Evolutionary conservation across 2,797 vertebrate species (phyloP).

Genomic region (Halcyon leucocephala): DNA sequence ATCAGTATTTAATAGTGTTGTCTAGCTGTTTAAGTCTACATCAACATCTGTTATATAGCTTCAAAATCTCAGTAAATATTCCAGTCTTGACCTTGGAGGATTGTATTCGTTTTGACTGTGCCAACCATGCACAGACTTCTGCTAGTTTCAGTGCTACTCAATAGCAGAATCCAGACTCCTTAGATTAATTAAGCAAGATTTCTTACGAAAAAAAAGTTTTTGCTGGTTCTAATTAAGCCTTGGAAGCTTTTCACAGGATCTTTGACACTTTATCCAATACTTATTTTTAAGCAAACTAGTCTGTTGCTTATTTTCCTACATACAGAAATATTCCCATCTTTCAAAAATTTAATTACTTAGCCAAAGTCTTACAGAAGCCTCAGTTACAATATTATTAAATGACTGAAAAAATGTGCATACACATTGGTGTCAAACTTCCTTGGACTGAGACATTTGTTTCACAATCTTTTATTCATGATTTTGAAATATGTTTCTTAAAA

Average conservation of each 20-base stretch:
- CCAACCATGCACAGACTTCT: not conserved
- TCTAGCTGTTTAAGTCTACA: not conserved
- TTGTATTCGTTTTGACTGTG: not conserved
- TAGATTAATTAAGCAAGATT: not conserved
- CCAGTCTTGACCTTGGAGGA: not conserved
- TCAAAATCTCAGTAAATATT: not conserved
- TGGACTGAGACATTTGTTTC: not conserved
- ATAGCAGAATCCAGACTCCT: not conserved
- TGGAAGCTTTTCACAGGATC: conserved; percentile 16
- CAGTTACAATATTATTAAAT: not conserved
- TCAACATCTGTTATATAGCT: not conserved
- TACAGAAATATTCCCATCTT: not conserved
- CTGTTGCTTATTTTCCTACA: conserved; percentile 17
- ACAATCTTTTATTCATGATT: not conserved
- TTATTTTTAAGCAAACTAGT: conserved; percentile 18
- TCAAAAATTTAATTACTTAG: not conserved
- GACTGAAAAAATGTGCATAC: not conserved
- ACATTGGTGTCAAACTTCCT: not conserved
- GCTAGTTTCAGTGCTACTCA: not conserved
- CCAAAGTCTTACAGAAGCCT: not conserved
- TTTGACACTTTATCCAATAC: not conserved
- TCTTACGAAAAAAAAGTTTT: not conserved
- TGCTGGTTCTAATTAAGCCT: conserved; percentile 19
- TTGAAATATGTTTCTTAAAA: not conserved
- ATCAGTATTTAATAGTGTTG: not conserved